Base-by-base conservation (phyloP, 2,113 vertebrate genomes). In the Colius striatus region DNA sequence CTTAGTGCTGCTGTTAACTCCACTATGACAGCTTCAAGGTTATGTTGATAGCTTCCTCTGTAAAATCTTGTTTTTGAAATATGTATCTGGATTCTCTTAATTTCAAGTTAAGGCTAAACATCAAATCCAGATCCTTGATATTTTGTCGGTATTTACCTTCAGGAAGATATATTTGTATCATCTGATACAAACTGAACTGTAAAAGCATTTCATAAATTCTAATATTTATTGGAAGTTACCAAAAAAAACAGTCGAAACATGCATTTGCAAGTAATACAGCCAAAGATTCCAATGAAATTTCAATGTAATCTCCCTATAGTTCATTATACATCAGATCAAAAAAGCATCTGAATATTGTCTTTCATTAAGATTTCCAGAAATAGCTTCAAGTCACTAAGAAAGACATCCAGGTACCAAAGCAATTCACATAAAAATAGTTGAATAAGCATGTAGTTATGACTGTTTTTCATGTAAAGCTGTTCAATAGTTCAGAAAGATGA, bases 271-370 rank as follows among this genome's bases (percentile, higher is more conserved):
- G 9, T 6, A 72, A 53, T 67, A 47, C 10, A 36, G 11, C 16
- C 45, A 74, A 87, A 90, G 25, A 54, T 9, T 25, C 1, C 36
- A 11, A 13, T 54, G 72, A 32, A 16, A 51, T 48, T 72, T 67
- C 29, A 32, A 27, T 0, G 3, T 62, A 61, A 15, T 6, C 1
- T 16, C 9, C 41, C 27, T 67, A 13, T 6, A 60, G 3, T 10
- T 67, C 53, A 23, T 47, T 75, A 47, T n/a, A 15, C 4, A 45
- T 4, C 26, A 67, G 5, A 38, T 66, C 45, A 12, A 48, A 53
- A 54, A 36, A 58, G 3, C 26, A 16, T 23, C 30, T 20, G 30
- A 26, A 62, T 48, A 67, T 25, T 53, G 16, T 23, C 10, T 63
- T 82, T 68, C 20, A 68, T 23, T 22, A 63, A 26, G 14, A 74